Percentiles rank a stretch among this genome's conserved stretches.
Conservation (phyloP, 2,888 invertebrate species). For the Octonoba sinensis region DNA sequence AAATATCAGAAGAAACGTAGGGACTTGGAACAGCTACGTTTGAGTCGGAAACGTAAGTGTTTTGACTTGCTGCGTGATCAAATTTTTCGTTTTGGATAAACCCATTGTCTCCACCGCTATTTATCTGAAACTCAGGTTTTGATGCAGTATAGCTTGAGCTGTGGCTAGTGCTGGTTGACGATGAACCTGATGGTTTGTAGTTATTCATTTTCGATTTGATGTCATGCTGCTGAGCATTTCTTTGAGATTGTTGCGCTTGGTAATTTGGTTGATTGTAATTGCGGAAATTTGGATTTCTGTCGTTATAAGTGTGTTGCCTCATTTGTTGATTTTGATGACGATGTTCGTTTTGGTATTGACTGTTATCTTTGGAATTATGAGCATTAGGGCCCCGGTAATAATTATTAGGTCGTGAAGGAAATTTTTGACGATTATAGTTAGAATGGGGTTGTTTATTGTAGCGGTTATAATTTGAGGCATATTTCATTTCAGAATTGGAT, state of each 20-base stretch:
- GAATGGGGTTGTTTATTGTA: constrained; percentile 17
- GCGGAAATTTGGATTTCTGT: background rate
- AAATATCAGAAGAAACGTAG: constrained; percentile 13
- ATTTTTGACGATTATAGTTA: background rate
- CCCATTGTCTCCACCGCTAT: background rate
- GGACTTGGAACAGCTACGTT: constrained; percentile 26
- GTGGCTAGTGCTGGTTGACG: constrained; percentile 33
- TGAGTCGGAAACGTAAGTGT: constrained; percentile 20
- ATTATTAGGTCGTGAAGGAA: background rate
- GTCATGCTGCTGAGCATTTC: constrained; percentile 1
- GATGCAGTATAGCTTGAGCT: constrained; percentile 30
- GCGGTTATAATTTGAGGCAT: constrained; percentile 5
- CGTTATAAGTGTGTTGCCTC: background rate
- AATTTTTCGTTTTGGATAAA: constrained; percentile 44
- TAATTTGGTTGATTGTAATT: too few species aligned
- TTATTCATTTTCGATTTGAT: constrained; percentile 18
- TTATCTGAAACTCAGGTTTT: background rate
- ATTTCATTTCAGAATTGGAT: background rate
- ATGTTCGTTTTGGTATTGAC: too few species aligned
- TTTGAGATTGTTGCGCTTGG: background rate
- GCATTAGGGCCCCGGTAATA: constrained; percentile 10
- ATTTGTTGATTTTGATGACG: constrained; percentile 3
- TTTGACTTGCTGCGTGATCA: constrained; percentile 41
- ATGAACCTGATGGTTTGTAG: constrained; percentile 40
- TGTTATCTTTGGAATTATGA: background rate